Base-by-base conservation (phyloP, 2,888 invertebrate species). In the Rhimphoctona megacephalus region DNA sequence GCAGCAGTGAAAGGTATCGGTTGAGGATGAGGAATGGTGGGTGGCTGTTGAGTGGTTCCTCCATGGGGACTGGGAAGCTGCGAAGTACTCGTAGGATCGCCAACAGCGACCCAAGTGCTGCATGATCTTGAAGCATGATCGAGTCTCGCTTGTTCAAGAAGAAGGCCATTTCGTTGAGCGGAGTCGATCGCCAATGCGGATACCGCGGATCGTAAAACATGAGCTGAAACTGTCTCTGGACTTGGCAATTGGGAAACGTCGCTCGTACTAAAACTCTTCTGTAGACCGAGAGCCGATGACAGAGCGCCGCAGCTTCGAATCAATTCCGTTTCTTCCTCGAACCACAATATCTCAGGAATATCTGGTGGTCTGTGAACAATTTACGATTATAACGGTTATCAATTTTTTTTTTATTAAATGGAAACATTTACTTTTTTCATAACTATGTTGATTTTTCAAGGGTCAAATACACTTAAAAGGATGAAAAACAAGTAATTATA, bases 61-160 rank as follows among this genome's bases (percentile, higher is more conserved):
- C 96, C 96, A 92, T 98, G 98, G 0, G 98, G 98, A 1, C 98
- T 98, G 1, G 98, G 98, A 89, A 98, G 94, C 93, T 98, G 97
- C 0, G 97, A 97, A 0, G 97, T 97, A 77, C 96, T 96, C 1
- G 96, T 96, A 1, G 92, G 90, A 92, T 97, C 97, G 0, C 98
- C 98, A 3, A 98, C 97, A 88, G 97, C 98, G 0, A 98, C 98
- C 98, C 98, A 98, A 0, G 98, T 98, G 88, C 97, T 97, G 94
- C 98, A 97, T 0, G 97, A 97, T 5, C 98, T 95, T 14, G 96
- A 96, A 30, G 96, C 95, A 83, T 95, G 95, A 81, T 96, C 96
- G 86, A 97, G 94, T 73, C 96, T 94, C 2, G 95, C 95, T 85
- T 96, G 95, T 88, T 96, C 96, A 82, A 96, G 90, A 73, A 96